phyloP scores from a whole-genome alignment of 2,888 invertebrate genomes.

The Ctena decussata region DNA sequence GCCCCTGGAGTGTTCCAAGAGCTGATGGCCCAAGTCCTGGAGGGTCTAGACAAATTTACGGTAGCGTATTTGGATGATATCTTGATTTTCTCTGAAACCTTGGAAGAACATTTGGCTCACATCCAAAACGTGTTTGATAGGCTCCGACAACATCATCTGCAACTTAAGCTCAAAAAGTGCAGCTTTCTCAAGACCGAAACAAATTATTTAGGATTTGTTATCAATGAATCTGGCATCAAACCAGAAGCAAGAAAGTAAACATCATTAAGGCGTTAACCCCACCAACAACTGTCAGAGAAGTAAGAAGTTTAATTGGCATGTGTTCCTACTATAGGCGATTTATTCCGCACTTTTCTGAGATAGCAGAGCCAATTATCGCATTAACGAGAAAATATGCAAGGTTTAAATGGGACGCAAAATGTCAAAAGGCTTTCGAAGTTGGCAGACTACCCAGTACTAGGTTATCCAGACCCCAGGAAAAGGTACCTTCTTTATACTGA shows the following conservation, averaged over 20 bases:
- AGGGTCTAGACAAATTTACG: constrained; percentile 15
- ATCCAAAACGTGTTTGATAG: constrained; percentile 34
- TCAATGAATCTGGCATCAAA: constrained; percentile 30
- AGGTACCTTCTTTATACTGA: constrained; percentile 3
- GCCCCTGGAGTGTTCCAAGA: constrained; percentile 18
- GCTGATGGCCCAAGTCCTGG: constrained; percentile 25
- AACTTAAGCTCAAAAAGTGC: constrained; percentile 45
- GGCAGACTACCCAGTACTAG: background rate
- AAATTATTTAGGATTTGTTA: constrained; percentile 26
- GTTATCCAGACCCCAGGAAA: constrained; percentile 6
- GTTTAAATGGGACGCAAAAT: background rate
- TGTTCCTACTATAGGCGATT: constrained; percentile 7
- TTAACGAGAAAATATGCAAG: constrained; percentile 22
- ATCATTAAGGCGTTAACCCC: background rate
- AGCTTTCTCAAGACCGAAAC: constrained; percentile 36
- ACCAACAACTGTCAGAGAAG: background rate
- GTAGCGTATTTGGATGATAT: too few species aligned
- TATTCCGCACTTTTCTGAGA: background rate
- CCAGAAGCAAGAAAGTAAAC: constrained; percentile 19
- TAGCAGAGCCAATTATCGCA: constrained; percentile 7
- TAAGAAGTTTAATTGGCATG: constrained; percentile 6
- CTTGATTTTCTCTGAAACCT: too few species aligned
- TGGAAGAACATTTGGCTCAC: constrained; percentile 48
- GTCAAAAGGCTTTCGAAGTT: background rate
- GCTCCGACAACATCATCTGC: constrained; percentile 26